These are phyloP conservation scores for Echinarachnius parma DNA, from an alignment of 53 echinoderm and acorn worm species.

Conservation along the genomic window DNA sequence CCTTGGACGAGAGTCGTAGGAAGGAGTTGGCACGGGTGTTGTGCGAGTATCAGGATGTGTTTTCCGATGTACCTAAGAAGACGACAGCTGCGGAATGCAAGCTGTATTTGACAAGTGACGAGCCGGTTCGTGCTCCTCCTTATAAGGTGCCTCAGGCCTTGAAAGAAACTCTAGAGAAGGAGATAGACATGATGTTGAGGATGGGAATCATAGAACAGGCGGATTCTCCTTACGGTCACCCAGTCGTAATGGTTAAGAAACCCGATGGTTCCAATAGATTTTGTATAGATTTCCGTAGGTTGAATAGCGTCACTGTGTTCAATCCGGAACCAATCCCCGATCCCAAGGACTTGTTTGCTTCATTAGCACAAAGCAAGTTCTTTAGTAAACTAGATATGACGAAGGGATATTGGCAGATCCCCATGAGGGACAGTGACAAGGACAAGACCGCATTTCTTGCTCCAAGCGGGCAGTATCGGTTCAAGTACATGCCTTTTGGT, in stretches of 20 bases:
- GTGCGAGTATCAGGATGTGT: slow-evolving; percentile 19
- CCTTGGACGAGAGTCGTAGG: neutral
- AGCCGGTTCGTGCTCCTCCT: slow-evolving; percentile 13
- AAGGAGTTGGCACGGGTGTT: neutral
- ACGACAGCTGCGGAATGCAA: slow-evolving; percentile 5
- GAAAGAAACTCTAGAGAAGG: slow-evolving; percentile 8
- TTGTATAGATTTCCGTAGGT: slow-evolving; percentile 14
- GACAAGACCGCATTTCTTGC: slow-evolving; percentile 60
- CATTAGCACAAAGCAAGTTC: neutral
- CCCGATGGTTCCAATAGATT: slow-evolving; percentile 26
- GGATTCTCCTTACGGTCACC: slow-evolving; percentile 28
- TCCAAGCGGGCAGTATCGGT: slow-evolving; percentile 53
- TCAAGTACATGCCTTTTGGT: slow-evolving; percentile 72
- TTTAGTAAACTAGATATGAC: slow-evolving; percentile 32
- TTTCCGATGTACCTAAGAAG: slow-evolving; percentile 13
- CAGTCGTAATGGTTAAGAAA: slow-evolving; percentile 27
- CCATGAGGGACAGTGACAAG: slow-evolving; percentile 47
- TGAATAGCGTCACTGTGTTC: slow-evolving; percentile 16
- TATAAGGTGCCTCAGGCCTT: slow-evolving; percentile 20
- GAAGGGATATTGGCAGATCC: slow-evolving; percentile 65
- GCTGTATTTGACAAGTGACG: no score
- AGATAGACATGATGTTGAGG: slow-evolving; percentile 2
- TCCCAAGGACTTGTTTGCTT: slow-evolving; percentile 9
- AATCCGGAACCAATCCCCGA: slow-evolving; percentile 29
- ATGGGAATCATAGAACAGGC: slow-evolving; percentile 19